Conservation (phyloP, 2,797 vertebrate genomes). For the Scyliorhinus canicula region DNA sequence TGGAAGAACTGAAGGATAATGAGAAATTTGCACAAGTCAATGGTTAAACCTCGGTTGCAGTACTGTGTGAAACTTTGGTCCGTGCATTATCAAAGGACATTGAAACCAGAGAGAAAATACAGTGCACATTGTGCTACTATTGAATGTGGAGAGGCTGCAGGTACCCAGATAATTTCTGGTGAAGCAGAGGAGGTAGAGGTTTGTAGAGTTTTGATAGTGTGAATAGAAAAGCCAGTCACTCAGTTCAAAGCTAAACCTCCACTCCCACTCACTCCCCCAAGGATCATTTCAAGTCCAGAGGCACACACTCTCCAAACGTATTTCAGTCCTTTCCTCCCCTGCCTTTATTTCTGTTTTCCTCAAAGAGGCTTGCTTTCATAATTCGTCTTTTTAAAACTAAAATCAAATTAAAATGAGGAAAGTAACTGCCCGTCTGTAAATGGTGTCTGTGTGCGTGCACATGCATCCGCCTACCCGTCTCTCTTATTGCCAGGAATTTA, state of each 20-base stretch:
- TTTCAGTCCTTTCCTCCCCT: neutral
- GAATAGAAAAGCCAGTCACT: neutral
- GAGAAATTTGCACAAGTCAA: neutral
- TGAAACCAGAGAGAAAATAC: neutral
- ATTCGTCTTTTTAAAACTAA: neutral
- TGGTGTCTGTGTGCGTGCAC: neutral
- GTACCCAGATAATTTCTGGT: neutral
- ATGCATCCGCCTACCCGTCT: neutral
- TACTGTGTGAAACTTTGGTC: neutral
- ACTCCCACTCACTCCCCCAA: neutral
- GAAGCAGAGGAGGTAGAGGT: neutral
- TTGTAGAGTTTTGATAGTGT: neutral
- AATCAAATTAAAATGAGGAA: neutral
- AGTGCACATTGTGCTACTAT: no score
- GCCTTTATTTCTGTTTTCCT: neutral
- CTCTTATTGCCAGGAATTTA: neutral
- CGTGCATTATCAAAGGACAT: neutral
- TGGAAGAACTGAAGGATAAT: neutral
- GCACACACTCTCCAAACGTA: neutral
- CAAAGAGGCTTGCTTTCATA: neutral
- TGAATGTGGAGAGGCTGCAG: neutral
- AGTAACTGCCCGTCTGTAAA: neutral
- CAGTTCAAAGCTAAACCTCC: no score
- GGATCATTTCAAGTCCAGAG: neutral
- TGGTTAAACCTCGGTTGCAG: neutral